These are phyloP conservation scores for Macroramphosus scolopax DNA, from an alignment of 2,797 vertebrate genomes.

Conservation along the genomic window DNA sequence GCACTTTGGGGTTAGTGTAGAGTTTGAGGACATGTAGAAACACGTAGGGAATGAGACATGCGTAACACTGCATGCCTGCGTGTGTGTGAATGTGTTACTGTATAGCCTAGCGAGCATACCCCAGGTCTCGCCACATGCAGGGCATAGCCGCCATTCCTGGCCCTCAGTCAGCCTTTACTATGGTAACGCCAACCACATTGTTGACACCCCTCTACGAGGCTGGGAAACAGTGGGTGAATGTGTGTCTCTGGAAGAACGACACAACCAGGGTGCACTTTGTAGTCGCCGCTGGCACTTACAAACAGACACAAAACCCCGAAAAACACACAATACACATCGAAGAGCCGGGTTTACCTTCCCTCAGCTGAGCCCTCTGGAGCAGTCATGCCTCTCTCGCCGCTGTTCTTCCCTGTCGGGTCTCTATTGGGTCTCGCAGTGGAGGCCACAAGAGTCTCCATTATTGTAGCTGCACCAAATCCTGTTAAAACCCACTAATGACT, in stretches of 20 bases:
- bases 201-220: conserved; percentile 72
- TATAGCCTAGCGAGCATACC: conserved; percentile 51
- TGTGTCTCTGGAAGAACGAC: conserved; percentile 28
- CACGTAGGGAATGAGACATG: conserved; percentile 25
- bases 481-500: conserved; percentile 79
- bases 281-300: conserved; percentile 39
- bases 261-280: conserved; percentile 42
- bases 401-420: conserved; percentile 62
- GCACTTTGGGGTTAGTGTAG: not conserved
- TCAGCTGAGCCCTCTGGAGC: conserved; percentile 52
- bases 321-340: conserved; percentile 21
- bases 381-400: conserved; percentile 54
- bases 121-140: conserved; percentile 64
- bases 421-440: conserved; percentile 64
- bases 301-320: conserved; percentile 1
- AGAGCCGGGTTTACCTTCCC: conserved; percentile 62
- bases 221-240: conserved; percentile 57
- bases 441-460: conserved; percentile 74
- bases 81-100: conserved; percentile 49
- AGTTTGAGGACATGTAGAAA: conserved; percentile 14
- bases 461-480: conserved; percentile 75
- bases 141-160: conserved; percentile 81
- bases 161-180: conserved; percentile 67
- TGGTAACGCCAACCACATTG: conserved; percentile 77
- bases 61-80: conserved; percentile 16